A percentile compares a stretch with the other conserved stretches of the same genome.
These are phyloP conservation scores for Araneus ventricosus DNA, from an alignment of 1,140 invertebrate species.

Conservation along the genomic window DNA sequence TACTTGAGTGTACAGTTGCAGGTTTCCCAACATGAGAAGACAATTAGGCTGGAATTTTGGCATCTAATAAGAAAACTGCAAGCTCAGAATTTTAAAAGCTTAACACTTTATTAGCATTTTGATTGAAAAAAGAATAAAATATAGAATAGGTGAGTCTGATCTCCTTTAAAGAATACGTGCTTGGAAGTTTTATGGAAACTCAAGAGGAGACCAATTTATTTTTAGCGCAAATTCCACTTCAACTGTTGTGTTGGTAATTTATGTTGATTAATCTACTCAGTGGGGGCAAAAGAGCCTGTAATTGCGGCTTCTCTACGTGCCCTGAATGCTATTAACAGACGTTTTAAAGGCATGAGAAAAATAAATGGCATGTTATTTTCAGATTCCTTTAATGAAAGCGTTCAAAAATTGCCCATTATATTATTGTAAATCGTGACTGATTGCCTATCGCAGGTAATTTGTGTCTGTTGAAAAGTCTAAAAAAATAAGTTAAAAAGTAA, in stretches of 20 bases:
- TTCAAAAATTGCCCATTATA: not conserved
- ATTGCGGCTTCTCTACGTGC: conserved; percentile 10
- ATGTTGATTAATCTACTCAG: conserved; percentile 53
- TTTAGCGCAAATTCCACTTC: conserved; percentile 29
- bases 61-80: not conserved
- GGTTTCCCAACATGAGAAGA: no score
- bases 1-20: no score
- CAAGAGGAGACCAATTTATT: conserved; percentile 27
- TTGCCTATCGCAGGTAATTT: not conserved
- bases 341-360: not conserved
- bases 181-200: not conserved
- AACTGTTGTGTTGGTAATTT: conserved; percentile 46
- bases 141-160: not conserved
- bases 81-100: not conserved
- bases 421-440: not conserved
- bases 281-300: conserved; percentile 28
- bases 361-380: not conserved
- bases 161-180: not conserved
- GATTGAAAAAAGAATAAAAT: not conserved
- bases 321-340: not conserved
- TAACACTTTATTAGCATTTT: conserved; percentile 21
- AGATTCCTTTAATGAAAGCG: not conserved
- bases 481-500: no score
- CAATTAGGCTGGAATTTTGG: not conserved
- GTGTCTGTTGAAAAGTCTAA: not conserved